These are phyloP conservation scores for Chaitophorus viminalis DNA, from an alignment of 2,888 invertebrate species.

Conservation along the genomic window DNA sequence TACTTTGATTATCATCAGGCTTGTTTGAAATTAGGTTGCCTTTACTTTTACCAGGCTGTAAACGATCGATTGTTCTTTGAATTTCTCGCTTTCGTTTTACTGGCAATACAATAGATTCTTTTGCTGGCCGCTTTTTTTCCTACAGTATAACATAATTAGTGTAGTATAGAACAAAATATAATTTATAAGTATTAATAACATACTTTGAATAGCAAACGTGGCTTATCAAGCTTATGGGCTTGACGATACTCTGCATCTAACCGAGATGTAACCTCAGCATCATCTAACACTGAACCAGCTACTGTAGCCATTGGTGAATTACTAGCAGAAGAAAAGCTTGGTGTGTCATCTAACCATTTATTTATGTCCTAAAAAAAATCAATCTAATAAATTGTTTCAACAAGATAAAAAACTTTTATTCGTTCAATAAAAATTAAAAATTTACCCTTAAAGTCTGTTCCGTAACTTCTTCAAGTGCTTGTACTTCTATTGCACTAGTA, in stretches of 20 bases:
- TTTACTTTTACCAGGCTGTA: slow-evolving; percentile 88
- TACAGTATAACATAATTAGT: neutral
- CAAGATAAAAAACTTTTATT: too few species aligned
- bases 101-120: slow-evolving; percentile 63
- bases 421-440: slow-evolving; percentile 25
- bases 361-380: slow-evolving; percentile 77
- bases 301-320: slow-evolving; percentile 74
- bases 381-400: neutral
- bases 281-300: slow-evolving; percentile 71
- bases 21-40: slow-evolving; percentile 81
- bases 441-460: slow-evolving; percentile 76
- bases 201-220: slow-evolving; percentile 64
- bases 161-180: neutral
- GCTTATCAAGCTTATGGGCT: slow-evolving; percentile 64
- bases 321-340: slow-evolving; percentile 81
- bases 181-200: slow-evolving; percentile 18
- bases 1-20: slow-evolving; percentile 63
- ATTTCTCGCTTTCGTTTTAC: slow-evolving; percentile 74
- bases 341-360: slow-evolving; percentile 88
- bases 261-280: slow-evolving; percentile 69
- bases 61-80: slow-evolving; percentile 83
- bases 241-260: slow-evolving; percentile 67
- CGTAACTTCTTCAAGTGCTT: slow-evolving; percentile 77
- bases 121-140: slow-evolving; percentile 66
- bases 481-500: slow-evolving; percentile 71